A percentile compares a stretch with the other conserved stretches of the same genome.
Conservation (phyloP, 2,113 vertebrate species). For the Vulpes vulpes region DNA sequence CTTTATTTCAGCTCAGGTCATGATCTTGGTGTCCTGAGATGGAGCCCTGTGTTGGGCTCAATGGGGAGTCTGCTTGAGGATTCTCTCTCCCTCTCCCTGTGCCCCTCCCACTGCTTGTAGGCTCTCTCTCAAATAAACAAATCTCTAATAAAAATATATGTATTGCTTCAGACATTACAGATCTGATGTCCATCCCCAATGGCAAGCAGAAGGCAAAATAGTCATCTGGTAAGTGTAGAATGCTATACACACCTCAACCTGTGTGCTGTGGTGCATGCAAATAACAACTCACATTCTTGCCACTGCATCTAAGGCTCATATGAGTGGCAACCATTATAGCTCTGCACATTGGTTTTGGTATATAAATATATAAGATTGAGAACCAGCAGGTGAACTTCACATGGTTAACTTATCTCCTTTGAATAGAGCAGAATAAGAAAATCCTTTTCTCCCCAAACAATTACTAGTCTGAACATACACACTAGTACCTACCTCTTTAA, state of each 20-base stretch:
- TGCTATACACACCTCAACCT: background rate
- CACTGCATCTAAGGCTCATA: background rate
- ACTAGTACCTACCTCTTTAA: constrained; percentile 93
- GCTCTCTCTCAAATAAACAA: too few species aligned
- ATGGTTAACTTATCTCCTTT: background rate
- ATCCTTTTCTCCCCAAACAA: background rate
- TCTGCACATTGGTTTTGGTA: background rate
- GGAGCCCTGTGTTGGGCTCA: too few species aligned
- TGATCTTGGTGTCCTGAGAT: too few species aligned
- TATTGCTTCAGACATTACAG: background rate
- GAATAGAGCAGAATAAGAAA: background rate
- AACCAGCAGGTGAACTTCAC: background rate
- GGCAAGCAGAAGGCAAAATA: background rate
- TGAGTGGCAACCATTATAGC: background rate
- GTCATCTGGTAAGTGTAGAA: background rate
- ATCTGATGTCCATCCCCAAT: background rate
- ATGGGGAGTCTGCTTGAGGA: too few species aligned
- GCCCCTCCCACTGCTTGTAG: too few species aligned
- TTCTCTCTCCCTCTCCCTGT: too few species aligned
- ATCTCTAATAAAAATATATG: too few species aligned
- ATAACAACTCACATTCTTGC: background rate
- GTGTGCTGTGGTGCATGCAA: background rate
- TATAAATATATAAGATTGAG: background rate
- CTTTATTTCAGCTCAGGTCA: too few species aligned
- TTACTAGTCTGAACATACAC: background rate